Evolutionary conservation across 2,888 invertebrate genomes (phyloP).

Genomic region (Panopea generosa): DNA sequence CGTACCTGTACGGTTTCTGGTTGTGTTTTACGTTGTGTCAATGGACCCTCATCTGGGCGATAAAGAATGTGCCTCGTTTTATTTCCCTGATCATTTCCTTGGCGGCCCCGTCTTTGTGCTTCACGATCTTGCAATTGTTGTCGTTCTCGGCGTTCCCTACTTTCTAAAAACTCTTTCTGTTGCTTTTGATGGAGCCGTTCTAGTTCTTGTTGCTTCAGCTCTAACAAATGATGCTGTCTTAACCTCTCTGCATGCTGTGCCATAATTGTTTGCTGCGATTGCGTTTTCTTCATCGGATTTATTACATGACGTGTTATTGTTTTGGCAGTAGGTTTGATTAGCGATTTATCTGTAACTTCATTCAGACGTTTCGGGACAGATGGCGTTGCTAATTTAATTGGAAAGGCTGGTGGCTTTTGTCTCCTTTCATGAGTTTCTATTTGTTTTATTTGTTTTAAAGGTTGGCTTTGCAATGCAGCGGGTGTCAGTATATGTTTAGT

Average conservation of each 20-base stretch:
- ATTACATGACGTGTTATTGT: not conserved
- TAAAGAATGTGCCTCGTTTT: not conserved
- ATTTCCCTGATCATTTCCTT: not conserved
- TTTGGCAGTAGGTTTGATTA: not conserved
- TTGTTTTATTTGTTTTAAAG: too few relatives aligned
- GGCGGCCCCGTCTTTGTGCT: not conserved
- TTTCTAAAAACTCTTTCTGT: not conserved
- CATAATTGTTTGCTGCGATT: slow-evolving; percentile 19
- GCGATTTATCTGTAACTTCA: not conserved
- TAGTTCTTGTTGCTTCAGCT: slow-evolving; percentile 20
- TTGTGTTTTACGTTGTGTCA: too few relatives aligned
- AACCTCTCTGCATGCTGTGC: slow-evolving; percentile 33
- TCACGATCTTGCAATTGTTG: not conserved
- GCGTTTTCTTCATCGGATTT: not conserved
- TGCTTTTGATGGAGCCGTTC: slow-evolving; percentile 18
- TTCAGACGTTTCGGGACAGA: not conserved
- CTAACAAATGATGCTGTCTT: slow-evolving; percentile 18
- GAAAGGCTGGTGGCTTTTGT: too few relatives aligned
- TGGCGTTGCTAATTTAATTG: not conserved
- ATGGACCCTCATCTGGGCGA: too few relatives aligned
- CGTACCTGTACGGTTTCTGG: slow-evolving; percentile 11
- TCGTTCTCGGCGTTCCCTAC: not conserved
- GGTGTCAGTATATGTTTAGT: too few relatives aligned
- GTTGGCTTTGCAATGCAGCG: too few relatives aligned
- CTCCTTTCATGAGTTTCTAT: not conserved